phyloP scores from a whole-genome alignment of 2,797 vertebrate genomes.

The Valencia hispanica region DNA sequence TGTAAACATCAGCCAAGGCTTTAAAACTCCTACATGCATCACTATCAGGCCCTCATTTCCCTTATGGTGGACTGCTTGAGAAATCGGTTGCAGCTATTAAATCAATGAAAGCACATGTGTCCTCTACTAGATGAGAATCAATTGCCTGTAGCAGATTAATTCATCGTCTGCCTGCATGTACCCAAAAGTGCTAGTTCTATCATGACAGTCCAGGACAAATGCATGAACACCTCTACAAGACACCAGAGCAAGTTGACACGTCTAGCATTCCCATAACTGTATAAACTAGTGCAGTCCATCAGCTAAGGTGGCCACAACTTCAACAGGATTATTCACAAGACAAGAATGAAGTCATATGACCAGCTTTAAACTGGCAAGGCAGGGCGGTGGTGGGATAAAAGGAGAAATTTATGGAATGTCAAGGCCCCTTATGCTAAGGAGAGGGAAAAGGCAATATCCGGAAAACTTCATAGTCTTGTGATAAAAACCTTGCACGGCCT shows the following conservation, averaged over 20 bases:
- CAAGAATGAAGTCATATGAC: constrained; percentile 53
- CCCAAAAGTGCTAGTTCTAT: not conserved
- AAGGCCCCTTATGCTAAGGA: constrained; percentile 25
- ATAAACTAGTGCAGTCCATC: not conserved
- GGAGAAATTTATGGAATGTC: constrained; percentile 53
- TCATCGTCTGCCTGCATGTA: not conserved
- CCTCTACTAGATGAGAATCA: not conserved
- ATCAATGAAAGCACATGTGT: not conserved
- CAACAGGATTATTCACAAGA: constrained; percentile 39
- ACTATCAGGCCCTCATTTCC: not conserved
- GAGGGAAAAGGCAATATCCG: not conserved
- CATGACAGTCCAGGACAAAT: not conserved
- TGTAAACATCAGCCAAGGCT: not conserved
- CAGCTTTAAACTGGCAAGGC: constrained; percentile 32
- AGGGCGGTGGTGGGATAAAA: constrained; percentile 14
- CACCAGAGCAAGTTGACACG: not conserved
- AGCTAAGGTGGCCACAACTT: constrained; percentile 11
- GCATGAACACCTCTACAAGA: not conserved
- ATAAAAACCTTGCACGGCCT: not conserved
- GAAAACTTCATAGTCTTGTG: constrained; percentile 2
- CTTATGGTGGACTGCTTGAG: not conserved
- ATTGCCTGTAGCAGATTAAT: not conserved
- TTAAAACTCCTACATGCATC: not conserved
- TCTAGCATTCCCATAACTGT: not conserved
- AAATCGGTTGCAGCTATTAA: not conserved